Evolutionary conservation across 2,888 invertebrate genomes (phyloP).

Genomic region (Netelia fuscicornis): DNA sequence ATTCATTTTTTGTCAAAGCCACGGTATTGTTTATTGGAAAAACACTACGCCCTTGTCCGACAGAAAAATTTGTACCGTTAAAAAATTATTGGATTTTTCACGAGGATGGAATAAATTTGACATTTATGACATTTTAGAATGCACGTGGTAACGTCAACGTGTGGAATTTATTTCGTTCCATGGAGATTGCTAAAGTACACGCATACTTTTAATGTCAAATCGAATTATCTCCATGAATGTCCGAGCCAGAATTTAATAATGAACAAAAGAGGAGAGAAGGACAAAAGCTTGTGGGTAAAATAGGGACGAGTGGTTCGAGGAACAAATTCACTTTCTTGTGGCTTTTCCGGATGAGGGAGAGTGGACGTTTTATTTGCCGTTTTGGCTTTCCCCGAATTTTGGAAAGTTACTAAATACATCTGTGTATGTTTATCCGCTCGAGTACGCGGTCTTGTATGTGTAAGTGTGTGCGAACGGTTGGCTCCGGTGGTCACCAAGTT

Average conservation of each 20-base stretch:
- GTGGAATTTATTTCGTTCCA: too few species aligned
- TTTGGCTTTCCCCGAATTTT: conserved; percentile 55
- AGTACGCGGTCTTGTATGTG: background rate
- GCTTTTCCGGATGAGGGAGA: conserved; percentile 54
- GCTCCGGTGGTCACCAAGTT: conserved; percentile 59
- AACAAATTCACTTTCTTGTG: conserved; percentile 53
- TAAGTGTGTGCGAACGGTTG: conserved; percentile 22
- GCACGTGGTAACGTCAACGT: too few species aligned
- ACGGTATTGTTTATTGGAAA: too few species aligned
- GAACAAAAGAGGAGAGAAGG: background rate
- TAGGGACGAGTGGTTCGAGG: background rate
- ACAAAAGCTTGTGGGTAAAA: conserved; percentile 3
- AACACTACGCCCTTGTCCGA: too few species aligned
- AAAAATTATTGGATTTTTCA: background rate
- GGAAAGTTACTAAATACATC: conserved; percentile 44
- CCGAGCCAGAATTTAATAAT: conserved; percentile 52
- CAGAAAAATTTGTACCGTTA: too few species aligned
- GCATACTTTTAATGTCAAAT: conserved; percentile 38
- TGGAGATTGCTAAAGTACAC: too few species aligned
- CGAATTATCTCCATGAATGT: conserved; percentile 49
- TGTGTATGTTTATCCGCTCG: background rate
- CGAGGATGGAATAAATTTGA: too few species aligned
- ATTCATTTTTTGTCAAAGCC: too few species aligned
- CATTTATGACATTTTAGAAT: too few species aligned
- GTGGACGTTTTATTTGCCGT: conserved; percentile 48